A percentile compares a stretch with the other conserved stretches of the same genome.
Conservation (phyloP, 2,113 vertebrate genomes). For the Anser brachyrhynchus region DNA sequence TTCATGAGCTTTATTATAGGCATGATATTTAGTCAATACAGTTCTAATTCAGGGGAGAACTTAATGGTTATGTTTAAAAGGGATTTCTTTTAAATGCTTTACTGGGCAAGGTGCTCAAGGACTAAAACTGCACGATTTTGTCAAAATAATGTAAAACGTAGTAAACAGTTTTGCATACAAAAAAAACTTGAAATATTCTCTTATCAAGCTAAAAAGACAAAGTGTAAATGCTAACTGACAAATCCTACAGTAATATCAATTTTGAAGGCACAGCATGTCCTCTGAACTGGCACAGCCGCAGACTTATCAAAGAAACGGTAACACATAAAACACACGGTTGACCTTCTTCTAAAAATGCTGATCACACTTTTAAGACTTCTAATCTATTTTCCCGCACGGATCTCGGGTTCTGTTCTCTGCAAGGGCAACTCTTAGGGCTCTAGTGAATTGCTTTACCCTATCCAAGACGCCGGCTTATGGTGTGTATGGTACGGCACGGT, state of each 20-base stretch:
- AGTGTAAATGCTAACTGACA: neutral
- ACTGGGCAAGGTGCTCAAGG: neutral
- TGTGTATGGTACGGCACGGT: fast-evolving
- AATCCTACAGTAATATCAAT: neutral
- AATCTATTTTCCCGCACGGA: neutral
- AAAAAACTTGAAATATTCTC: neutral
- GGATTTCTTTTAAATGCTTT: neutral
- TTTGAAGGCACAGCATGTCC: neutral
- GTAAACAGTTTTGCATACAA: neutral
- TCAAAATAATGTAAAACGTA: neutral
- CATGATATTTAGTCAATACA: neutral
- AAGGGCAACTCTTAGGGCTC: fast-evolving
- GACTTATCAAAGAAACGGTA: neutral
- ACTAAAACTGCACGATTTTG: neutral
- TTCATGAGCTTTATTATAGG: neutral
- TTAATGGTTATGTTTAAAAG: neutral
- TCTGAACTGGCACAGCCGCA: neutral
- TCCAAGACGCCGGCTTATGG: neutral
- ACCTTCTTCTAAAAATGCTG: neutral
- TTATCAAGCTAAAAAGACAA: neutral
- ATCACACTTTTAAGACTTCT: neutral
- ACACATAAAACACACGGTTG: neutral
- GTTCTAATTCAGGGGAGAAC: neutral
- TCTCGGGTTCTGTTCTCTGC: neutral
- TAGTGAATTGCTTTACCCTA: neutral